Evolutionary conservation across 1,140 invertebrate species (phyloP).

Genomic region (Bombus sylvicola): DNA sequence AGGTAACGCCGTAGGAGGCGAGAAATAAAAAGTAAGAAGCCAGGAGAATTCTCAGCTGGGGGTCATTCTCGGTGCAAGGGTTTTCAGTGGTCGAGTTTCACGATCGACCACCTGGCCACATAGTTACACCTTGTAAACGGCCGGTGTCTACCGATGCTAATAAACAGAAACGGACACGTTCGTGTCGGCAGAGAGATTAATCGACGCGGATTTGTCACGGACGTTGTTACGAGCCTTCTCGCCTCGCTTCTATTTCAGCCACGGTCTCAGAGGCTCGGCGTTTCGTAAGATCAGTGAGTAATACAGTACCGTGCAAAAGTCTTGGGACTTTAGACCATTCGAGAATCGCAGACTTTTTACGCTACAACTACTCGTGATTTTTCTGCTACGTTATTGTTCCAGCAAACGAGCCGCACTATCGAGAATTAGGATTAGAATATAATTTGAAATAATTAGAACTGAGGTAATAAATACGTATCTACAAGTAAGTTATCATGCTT

Average conservation of each 20-base stretch:
- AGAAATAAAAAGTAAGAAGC: constrained; percentile 73
- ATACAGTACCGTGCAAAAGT: neutral
- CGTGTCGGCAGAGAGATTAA: constrained; percentile 66
- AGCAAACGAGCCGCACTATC: too few relatives aligned
- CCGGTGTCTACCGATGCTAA: constrained; percentile 62
- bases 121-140: constrained; percentile 70
- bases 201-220: constrained; percentile 74
- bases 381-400: too few relatives aligned
- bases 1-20: constrained; percentile 77
- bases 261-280: neutral
- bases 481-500: too few relatives aligned
- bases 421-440: too few relatives aligned
- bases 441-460: too few relatives aligned
- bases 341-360: too few relatives aligned
- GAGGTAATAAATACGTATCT: too few relatives aligned
- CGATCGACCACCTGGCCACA: constrained; percentile 73
- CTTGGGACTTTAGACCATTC: too few relatives aligned
- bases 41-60: constrained; percentile 72
- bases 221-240: constrained; percentile 62
- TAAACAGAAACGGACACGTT: constrained; percentile 58
- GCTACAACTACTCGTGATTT: too few relatives aligned
- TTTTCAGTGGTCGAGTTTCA: constrained; percentile 57
- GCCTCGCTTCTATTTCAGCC: constrained; percentile 35
- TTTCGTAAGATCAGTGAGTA: neutral
- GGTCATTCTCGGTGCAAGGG: constrained; percentile 69